A percentile compares a stretch with the other conserved stretches of the same genome.
These are phyloP conservation scores for Brachyptera risi DNA, from an alignment of 2,888 invertebrate species.

Conservation along the genomic window DNA sequence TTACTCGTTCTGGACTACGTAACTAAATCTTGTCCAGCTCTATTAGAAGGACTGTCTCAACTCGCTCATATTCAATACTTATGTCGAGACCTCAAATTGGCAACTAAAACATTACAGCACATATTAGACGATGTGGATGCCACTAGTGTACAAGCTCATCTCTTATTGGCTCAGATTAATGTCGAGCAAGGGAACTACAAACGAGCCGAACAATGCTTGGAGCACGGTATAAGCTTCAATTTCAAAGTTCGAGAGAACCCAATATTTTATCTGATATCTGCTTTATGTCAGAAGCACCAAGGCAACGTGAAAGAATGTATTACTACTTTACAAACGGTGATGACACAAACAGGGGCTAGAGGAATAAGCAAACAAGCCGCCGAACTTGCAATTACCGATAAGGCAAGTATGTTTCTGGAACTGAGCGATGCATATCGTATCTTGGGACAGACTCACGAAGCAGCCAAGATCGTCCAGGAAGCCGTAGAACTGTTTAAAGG, in stretches of 20 bases:
- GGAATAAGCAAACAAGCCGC: constrained; percentile 29
- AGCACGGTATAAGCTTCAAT: constrained; percentile 60
- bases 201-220: constrained; percentile 80
- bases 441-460: constrained; percentile 70
- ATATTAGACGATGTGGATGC: constrained; percentile 70
- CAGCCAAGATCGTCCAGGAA: constrained; percentile 74
- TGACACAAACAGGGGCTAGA: constrained; percentile 61
- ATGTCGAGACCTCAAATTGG: constrained; percentile 68
- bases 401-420: constrained; percentile 83
- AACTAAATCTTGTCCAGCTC: constrained; percentile 76
- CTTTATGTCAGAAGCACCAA: constrained; percentile 73
- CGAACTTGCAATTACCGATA: constrained; percentile 62
- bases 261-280: constrained; percentile 82
- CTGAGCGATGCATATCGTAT: constrained; percentile 64
- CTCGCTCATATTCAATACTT: constrained; percentile 77
- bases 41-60: constrained; percentile 60
- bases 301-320: constrained; percentile 68
- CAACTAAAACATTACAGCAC: constrained; percentile 66
- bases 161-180: constrained; percentile 82
- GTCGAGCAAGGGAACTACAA: constrained; percentile 63
- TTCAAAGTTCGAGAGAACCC: constrained; percentile 90
- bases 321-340: constrained; percentile 68
- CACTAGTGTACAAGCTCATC: constrained; percentile 77
- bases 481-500: constrained; percentile 54
- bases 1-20: constrained; percentile 66